Base-by-base conservation (phyloP, 2,113 vertebrate species). In the Sphaerodactylus townsendi region DNA sequence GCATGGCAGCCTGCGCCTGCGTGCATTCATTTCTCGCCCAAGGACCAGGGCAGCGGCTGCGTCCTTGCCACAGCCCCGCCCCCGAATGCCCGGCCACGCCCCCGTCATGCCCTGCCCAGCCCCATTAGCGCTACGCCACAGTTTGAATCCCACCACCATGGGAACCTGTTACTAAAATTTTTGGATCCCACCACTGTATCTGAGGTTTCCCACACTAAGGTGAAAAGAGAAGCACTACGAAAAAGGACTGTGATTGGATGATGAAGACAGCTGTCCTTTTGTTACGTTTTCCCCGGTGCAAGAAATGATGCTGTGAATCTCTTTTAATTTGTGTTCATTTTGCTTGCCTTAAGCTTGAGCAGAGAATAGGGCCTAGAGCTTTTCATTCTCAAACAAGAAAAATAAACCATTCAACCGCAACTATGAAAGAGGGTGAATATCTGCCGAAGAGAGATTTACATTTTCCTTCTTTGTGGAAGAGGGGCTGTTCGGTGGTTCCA, bases 191-290 rank as follows among this genome's bases (percentile, higher is more conserved):
- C n/a, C n/a, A n/a, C n/a, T n/a, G n/a, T n/a, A n/a, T n/a, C n/a
- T 88, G 85, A 82, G 28, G 3, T 21, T 86, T 33, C 48, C 66
- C 59, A 72, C 83, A 33, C 46, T 79, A 76, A 28, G 89, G 39
- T 37, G 68, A 84, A 77, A 91, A 53, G 33, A 83, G 56, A 85
- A 44, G 64, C n/a, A 76, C 15, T 2, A 35, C n/a, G 74, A 39
- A 46, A 84, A 39, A 62, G 44, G 39, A 6, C 39, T 82, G 41
- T 48, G n/a, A 74, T 44, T 65, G 70, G n/a, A 59, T 25, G 62
- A 33, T 62, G 19, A 82, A 39, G 81, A 6, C 78, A n/a, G 53
- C 53, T 77, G 25, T 39, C 59, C 59, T 21, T 77, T 78, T 14
- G 30, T 65, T 10, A 65, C 25, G 59, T 46, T 78, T 37, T 6